A percentile compares a stretch with the other conserved stretches of the same genome.
Conservation (phyloP, 2,888 invertebrate species). For the Tineola bisselliella region DNA sequence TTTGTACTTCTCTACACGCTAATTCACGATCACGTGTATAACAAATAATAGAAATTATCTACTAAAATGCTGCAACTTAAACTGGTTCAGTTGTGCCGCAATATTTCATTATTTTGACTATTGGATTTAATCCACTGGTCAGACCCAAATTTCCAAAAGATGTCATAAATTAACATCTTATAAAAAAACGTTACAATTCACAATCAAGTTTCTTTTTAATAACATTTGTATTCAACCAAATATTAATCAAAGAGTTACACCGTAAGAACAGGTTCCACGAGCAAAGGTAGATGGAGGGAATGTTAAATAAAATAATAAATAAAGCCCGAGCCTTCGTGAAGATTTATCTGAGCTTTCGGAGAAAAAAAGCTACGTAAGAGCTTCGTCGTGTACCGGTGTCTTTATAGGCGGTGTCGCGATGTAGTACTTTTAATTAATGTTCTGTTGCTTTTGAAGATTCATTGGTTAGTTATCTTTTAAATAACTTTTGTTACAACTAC, state of each 20-base stretch:
- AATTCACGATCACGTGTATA: too few relatives aligned
- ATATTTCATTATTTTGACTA: background rate
- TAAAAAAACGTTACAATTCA: constrained; percentile 55
- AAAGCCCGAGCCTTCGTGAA: constrained; percentile 50
- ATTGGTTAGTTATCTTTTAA: constrained; percentile 18
- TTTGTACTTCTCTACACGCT: too few relatives aligned
- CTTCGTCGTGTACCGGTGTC: constrained; percentile 52
- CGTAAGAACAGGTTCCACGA: constrained; percentile 45
- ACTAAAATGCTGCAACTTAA: too few relatives aligned
- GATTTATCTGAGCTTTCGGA: constrained; percentile 52
- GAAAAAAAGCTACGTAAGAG: constrained; percentile 54
- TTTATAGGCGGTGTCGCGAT: constrained; percentile 44
- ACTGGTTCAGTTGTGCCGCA: too few relatives aligned
- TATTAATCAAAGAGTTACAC: constrained; percentile 50
- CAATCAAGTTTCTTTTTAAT: constrained; percentile 40
- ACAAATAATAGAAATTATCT: too few relatives aligned
- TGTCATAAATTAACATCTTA: constrained; percentile 55
- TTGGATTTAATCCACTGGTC: background rate
- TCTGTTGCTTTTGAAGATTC: constrained; percentile 29
- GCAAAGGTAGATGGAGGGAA: constrained; percentile 48
- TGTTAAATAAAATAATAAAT: constrained; percentile 63
- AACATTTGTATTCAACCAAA: constrained; percentile 38
- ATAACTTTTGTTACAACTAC: background rate
- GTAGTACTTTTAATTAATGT: constrained; percentile 51
- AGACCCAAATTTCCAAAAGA: background rate